A percentile compares a stretch with the other conserved stretches of the same genome.
These are phyloP conservation scores for Graphium colonna DNA, from an alignment of 2,888 invertebrate species.

Conservation along the genomic window DNA sequence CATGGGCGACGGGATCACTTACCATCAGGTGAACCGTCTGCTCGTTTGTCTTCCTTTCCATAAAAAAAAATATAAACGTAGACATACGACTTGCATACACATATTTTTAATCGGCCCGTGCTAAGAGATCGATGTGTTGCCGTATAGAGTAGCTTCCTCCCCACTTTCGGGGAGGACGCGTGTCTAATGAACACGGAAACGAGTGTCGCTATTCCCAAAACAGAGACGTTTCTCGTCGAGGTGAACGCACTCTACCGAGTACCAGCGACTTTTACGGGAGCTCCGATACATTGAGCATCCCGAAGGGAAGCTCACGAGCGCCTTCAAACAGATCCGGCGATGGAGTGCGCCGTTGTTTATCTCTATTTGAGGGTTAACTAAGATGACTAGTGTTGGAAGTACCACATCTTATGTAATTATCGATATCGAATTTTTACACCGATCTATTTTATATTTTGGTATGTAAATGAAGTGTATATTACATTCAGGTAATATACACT, in stretches of 20 bases:
- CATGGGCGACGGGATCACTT: too few relatives aligned
- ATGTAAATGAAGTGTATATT: too few relatives aligned
- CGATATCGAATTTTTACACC: too few relatives aligned
- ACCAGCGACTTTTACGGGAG: constrained; percentile 51
- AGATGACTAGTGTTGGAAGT: constrained; percentile 26
- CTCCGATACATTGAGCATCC: constrained; percentile 41
- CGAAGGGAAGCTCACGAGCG: constrained; percentile 2
- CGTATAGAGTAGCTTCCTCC: neutral
- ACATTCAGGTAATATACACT: too few relatives aligned
- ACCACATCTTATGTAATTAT: neutral
- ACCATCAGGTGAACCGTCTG: too few relatives aligned
- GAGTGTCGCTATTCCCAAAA: constrained; percentile 60
- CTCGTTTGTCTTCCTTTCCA: too few relatives aligned
- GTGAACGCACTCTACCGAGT: constrained; percentile 65
- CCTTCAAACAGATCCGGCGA: constrained; percentile 30
- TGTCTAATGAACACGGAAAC: constrained; percentile 56
- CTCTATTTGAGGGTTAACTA: constrained; percentile 40
- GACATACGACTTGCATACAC: too few relatives aligned
- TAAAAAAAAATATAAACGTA: too few relatives aligned
- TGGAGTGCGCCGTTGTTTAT: constrained; percentile 52
- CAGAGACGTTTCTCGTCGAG: constrained; percentile 57
- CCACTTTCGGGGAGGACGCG: constrained; percentile 7
- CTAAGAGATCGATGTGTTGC: neutral
- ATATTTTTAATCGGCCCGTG: too few relatives aligned
- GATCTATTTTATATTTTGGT: too few relatives aligned